phyloP scores from a whole-genome alignment of 2,113 vertebrate species.

The Lophotis ruficrista region DNA sequence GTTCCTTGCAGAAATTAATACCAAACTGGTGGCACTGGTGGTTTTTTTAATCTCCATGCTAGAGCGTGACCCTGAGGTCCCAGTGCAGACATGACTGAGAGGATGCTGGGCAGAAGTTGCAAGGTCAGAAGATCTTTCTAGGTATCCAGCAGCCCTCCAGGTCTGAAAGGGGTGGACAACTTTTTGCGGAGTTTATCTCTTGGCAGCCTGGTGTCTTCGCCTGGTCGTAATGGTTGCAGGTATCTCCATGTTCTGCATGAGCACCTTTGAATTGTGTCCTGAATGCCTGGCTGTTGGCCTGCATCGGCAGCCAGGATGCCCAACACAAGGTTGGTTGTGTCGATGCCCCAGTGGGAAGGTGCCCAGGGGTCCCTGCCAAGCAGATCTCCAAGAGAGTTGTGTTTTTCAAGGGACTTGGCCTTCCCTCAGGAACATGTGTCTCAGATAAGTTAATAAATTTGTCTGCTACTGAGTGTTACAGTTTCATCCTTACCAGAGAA shows the following conservation, averaged over 20 bases:
- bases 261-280: neutral
- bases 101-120: neutral
- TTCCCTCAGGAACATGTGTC: neutral
- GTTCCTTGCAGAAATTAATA: neutral
- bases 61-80: neutral
- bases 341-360: neutral
- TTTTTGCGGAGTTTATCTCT: neutral
- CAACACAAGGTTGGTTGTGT: neutral
- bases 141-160: neutral
- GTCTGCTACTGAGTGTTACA: neutral
- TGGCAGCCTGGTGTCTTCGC: neutral
- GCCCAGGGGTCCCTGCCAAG: neutral
- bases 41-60: neutral
- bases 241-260: neutral
- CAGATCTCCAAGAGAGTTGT: neutral
- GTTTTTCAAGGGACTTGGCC: neutral
- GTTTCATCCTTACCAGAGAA: neutral
- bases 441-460: neutral
- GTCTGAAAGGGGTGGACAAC: neutral
- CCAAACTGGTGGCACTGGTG: neutral
- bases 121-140: neutral
- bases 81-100: neutral
- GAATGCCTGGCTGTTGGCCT: neutral
- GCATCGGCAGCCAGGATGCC: fast-evolving
- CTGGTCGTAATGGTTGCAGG: fast-evolving